Evolutionary conservation across 2,113 vertebrate species (phyloP), one percentile per base, ranked within the genome.

Genomic region (Pao palembangensis): DNA sequence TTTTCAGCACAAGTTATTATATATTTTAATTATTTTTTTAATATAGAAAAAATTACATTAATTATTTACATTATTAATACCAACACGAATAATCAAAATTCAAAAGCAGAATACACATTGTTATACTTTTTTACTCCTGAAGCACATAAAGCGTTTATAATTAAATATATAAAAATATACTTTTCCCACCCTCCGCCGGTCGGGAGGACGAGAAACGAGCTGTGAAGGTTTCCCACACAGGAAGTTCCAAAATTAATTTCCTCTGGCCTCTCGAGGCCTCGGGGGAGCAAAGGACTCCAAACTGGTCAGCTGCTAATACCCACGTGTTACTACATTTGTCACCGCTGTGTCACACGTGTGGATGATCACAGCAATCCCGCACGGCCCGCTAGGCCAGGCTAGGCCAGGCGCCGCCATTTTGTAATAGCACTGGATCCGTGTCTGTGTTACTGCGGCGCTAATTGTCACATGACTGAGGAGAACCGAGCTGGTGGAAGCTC

Each of bases 271-370:
- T 23, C 38, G 58, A 34, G n/a, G 19, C 20, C 68, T 71, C 54
- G 62, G 81, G 47, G 43, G 64, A 67, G 54, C 65, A 72, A 75
- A 83, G 76, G 16, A 49, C 15, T 50, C 47, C 44, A n/a, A n/a
- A 18, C 51, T 38, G 17, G 46, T 66, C 56, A 15, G 60, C 51
- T 54, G 18, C 54, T 62, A 61, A 70, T 62, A 61, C 64, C 72
- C 84, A 80, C 55, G 65, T 80, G 80, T 80, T 79, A 65, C 75
- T 80, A 55, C 69, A 63, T 79, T 79, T 80, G 83, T 87, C 84
- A 64, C 78, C 61, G 28, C 58, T 31, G 67, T 63, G 61, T 58
- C 60, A 73, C 28, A 6, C 5, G 74, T 64, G 73, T 38, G 68
- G 83, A 12, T 38, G 34, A 38, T 12, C 8, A 12, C 34, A 4